Percentiles rank a stretch among this genome's conserved stretches.
Evolutionary conservation across 30 jellyfish, hydroid and myxozoan genomes (phyloP).

Genomic region (Aurelia aurita complex sp. Pacific): DNA sequence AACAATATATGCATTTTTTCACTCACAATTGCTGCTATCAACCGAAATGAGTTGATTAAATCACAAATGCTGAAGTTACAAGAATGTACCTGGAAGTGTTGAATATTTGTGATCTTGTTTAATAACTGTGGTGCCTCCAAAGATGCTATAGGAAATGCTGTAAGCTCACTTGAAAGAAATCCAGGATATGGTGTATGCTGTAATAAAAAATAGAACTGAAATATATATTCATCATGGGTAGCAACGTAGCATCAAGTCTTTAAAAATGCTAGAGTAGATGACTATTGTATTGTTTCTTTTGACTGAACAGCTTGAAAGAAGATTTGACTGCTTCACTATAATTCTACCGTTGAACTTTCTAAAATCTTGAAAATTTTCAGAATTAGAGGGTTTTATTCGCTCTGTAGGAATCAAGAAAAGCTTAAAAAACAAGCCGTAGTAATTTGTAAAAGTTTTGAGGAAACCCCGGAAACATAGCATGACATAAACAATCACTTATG

Average conservation of each 20-base stretch:
- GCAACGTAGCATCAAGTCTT: too few relatives aligned
- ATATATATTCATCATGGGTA: not conserved
- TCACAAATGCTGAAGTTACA: not conserved
- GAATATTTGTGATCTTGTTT: constrained; percentile 79
- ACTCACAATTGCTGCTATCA: not conserved
- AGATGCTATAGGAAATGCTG: constrained; percentile 82
- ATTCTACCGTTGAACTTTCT: too few relatives aligned
- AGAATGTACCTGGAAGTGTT: constrained; percentile 62
- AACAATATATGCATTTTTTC: not conserved
- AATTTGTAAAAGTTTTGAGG: too few relatives aligned
- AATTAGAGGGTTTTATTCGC: too few relatives aligned
- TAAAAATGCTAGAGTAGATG: too few relatives aligned
- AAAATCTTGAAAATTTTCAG: too few relatives aligned
- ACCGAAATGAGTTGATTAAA: not conserved
- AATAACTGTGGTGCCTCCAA: constrained; percentile 92
- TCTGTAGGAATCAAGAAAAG: too few relatives aligned
- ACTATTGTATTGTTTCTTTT: not conserved
- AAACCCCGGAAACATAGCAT: too few relatives aligned
- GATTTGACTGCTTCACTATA: too few relatives aligned
- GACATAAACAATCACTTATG: too few relatives aligned
- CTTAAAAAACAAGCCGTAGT: too few relatives aligned
- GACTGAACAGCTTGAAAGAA: too few relatives aligned
- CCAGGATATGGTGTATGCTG: constrained; percentile 85
- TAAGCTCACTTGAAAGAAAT: constrained; percentile 65
- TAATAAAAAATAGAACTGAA: not conserved